Percentiles rank a stretch among this genome's conserved stretches.
Conservation (phyloP, 2,113 vertebrate species). For the Peromyscus leucopus region DNA sequence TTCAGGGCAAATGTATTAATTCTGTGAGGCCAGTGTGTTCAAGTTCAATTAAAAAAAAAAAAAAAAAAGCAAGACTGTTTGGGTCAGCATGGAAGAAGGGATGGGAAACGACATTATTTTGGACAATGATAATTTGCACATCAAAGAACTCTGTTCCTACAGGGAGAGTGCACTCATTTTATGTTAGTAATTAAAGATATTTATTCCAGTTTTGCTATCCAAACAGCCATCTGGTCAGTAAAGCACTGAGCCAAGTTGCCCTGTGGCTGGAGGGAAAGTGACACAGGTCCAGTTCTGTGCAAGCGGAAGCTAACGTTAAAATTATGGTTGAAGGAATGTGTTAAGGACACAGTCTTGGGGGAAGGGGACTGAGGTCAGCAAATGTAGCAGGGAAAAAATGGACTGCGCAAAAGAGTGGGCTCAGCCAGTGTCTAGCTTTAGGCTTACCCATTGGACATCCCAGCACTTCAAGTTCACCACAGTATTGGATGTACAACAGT, state of each 20-base stretch:
- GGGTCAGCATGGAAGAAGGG: background rate
- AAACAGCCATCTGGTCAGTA: constrained; percentile 28
- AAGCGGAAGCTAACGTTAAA: background rate
- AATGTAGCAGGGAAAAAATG: fast-evolving
- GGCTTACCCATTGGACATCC: fast-evolving
- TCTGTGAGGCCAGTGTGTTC: background rate
- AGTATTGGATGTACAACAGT: background rate
- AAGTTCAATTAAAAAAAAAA: background rate
- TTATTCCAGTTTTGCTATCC: constrained; percentile 42
- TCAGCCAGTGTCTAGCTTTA: background rate
- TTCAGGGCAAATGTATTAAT: background rate
- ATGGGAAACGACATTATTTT: background rate
- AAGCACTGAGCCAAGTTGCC: background rate
- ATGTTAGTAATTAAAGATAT: constrained; percentile 60
- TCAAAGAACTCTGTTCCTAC: background rate
- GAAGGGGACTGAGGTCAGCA: background rate
- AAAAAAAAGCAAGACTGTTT: background rate
- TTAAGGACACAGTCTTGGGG: background rate
- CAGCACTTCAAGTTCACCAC: background rate
- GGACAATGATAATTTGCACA: background rate
- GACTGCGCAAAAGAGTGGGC: background rate
- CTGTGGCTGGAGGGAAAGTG: background rate
- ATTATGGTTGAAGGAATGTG: background rate
- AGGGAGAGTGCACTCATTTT: background rate
- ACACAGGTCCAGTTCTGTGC: background rate